Conservation (phyloP, 2,113 vertebrate genomes). For the Phalacrocorax brasilianus region DNA sequence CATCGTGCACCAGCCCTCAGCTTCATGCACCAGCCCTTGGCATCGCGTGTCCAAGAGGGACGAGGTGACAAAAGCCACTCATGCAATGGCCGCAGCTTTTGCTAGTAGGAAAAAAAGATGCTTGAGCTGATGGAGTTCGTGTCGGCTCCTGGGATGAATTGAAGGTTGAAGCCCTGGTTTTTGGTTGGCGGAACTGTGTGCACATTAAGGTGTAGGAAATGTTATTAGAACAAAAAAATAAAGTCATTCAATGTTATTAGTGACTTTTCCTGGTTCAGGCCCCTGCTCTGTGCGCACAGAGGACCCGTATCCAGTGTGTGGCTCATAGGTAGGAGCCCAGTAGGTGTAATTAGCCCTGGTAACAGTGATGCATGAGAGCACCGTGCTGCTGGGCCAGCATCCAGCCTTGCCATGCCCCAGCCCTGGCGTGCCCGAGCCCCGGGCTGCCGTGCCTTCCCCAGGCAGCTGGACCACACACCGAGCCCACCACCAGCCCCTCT, state of each 20-base stretch:
- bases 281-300: neutral
- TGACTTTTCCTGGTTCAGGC: neutral
- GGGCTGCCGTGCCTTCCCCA: no score
- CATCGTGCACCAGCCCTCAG: no score
- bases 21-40: no score
- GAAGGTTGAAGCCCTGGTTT: neutral
- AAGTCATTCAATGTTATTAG: neutral
- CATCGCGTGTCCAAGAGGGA: neutral
- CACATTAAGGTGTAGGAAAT: rapidly evolving
- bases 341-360: neutral
- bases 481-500: no score
- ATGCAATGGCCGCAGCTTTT: neutral
- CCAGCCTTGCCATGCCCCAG: neutral
- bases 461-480: no score
- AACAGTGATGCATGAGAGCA: no score
- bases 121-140: neutral
- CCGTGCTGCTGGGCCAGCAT: neutral
- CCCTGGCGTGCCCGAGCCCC: no score
- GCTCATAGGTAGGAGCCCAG: neutral
- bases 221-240: neutral
- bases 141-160: neutral
- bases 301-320: neutral
- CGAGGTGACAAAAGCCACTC: neutral
- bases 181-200: neutral
- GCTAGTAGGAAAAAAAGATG: neutral